These are phyloP conservation scores for Myotis yumanensis DNA, from an alignment of 2,113 vertebrate genomes.

Conservation along the genomic window DNA sequence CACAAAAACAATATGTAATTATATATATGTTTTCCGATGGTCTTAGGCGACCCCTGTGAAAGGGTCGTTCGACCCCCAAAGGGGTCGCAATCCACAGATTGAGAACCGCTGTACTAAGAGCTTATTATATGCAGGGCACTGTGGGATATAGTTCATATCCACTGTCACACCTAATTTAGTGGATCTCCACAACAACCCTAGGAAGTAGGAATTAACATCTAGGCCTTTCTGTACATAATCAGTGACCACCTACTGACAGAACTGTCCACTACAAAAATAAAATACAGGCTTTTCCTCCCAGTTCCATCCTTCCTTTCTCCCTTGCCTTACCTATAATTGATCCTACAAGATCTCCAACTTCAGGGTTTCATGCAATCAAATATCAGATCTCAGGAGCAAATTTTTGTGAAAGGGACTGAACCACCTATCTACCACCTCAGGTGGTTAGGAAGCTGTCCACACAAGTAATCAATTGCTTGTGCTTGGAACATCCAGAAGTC, in stretches of 20 bases:
- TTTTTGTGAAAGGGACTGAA: background rate
- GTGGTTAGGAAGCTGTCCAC: background rate
- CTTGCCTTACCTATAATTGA: background rate
- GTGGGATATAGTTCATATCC: background rate
- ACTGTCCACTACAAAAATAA: background rate
- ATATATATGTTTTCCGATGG: too few relatives aligned
- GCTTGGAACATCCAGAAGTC: background rate
- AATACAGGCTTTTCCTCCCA: background rate
- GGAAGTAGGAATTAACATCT: background rate
- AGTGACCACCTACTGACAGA: background rate
- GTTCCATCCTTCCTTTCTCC: slow-evolving; percentile 3
- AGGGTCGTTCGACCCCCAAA: too few relatives aligned
- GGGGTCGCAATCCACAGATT: too few relatives aligned
- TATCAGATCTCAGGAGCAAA: background rate
- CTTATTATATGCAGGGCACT: background rate
- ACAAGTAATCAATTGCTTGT: background rate
- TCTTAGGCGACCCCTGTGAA: too few relatives aligned
- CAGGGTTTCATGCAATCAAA: background rate
- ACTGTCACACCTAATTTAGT: background rate
- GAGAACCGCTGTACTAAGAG: background rate
- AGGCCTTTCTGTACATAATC: background rate
- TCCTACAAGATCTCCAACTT: background rate
- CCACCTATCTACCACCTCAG: background rate
- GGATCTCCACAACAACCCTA: background rate
- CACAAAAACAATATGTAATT: too few relatives aligned